Evolutionary conservation across 2,113 vertebrate genomes (phyloP).

Genomic region (Sander vitreus): DNA sequence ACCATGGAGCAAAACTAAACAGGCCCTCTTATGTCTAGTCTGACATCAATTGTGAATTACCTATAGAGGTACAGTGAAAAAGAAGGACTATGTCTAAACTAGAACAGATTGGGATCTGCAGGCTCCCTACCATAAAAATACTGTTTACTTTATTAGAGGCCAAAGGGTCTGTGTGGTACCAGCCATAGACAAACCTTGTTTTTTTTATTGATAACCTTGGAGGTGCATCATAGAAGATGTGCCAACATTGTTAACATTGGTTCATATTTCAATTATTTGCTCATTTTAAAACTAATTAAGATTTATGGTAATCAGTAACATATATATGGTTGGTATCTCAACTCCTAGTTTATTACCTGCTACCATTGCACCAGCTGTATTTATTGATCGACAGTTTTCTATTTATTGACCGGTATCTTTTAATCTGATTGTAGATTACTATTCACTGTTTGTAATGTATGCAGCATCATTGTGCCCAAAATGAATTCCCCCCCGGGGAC

Average conservation of each 20-base stretch:
- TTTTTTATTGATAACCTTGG: constrained; percentile 1
- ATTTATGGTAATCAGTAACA: background rate
- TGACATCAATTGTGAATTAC: constrained; percentile 46
- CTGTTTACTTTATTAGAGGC: background rate
- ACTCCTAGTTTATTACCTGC: background rate
- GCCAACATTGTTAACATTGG: background rate
- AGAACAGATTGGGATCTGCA: constrained; percentile 41
- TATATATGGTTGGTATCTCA: background rate
- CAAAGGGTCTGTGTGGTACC: background rate
- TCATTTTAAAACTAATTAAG: background rate
- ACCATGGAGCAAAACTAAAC: constrained; percentile 39
- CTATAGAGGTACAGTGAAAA: constrained; percentile 9
- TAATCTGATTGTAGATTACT: too few species aligned
- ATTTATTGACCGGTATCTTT: too few species aligned
- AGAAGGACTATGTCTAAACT: constrained; percentile 27
- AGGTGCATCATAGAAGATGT: background rate
- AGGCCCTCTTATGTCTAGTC: constrained; percentile 42
- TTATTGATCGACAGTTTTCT: too few species aligned
- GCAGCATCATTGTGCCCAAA: too few species aligned
- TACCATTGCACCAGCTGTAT: too few species aligned
- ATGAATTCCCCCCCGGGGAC: too few species aligned
- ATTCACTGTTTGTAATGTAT: too few species aligned
- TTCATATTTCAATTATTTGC: background rate
- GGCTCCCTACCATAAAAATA: background rate
- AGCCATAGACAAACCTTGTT: background rate